A percentile compares a stretch with the other conserved stretches of the same genome.
Evolutionary conservation across 2,888 invertebrate genomes (phyloP).

Genomic region (Lutraria lutraria): DNA sequence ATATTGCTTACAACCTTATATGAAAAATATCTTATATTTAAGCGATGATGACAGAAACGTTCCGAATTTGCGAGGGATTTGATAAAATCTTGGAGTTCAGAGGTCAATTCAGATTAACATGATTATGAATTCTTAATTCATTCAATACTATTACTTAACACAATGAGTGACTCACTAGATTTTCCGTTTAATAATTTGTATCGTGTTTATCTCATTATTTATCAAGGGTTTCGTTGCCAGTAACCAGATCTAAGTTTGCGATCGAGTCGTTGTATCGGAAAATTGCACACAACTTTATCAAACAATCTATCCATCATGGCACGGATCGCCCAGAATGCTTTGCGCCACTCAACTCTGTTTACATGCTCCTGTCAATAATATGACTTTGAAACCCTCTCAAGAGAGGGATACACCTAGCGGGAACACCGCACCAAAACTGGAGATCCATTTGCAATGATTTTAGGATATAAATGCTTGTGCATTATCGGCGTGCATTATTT

Average conservation of each 20-base stretch:
- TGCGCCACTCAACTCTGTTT: background rate
- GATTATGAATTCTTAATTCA: background rate
- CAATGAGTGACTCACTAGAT: background rate
- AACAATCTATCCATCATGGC: background rate
- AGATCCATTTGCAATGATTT: background rate
- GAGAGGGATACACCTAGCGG: background rate
- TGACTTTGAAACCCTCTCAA: background rate
- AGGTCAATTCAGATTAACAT: background rate
- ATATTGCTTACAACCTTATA: too few relatives aligned
- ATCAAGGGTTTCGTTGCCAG: background rate
- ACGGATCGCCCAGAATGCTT: background rate
- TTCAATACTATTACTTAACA: too few relatives aligned
- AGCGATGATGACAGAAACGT: background rate
- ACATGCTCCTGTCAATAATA: background rate
- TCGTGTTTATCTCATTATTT: background rate
- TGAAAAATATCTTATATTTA: too few relatives aligned
- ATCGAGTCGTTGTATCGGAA: background rate
- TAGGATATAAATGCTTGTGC: background rate
- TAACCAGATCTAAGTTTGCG: background rate
- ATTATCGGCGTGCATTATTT: background rate
- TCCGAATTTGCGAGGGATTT: background rate
- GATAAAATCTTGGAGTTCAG: background rate
- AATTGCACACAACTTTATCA: background rate
- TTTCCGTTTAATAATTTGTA: background rate
- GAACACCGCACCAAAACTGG: background rate